Conservation (phyloP, 2,113 vertebrate species). For the Talpa occidentalis region DNA sequence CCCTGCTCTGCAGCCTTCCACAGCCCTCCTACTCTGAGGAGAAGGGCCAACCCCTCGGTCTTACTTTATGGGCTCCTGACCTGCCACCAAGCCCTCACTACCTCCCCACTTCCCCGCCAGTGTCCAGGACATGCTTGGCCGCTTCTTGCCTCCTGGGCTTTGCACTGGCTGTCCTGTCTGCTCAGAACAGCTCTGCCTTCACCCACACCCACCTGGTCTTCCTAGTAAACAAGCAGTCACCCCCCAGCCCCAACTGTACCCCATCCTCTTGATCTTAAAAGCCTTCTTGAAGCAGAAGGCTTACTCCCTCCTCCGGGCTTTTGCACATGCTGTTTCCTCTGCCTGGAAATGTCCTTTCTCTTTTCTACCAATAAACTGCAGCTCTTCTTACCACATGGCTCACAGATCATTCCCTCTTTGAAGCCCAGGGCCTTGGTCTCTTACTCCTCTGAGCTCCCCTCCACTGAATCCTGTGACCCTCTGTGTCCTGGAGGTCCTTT, state of each 20-base stretch:
- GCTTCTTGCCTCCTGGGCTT: not conserved
- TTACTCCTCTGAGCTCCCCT: not conserved
- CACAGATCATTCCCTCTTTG: not conserved
- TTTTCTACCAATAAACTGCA: not conserved
- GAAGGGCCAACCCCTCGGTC: not conserved
- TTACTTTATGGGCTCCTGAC: not conserved
- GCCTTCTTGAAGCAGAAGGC: not conserved
- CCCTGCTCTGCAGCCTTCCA: not conserved
- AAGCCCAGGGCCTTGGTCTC: not conserved
- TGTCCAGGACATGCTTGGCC: not conserved
- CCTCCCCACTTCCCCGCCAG: accelerated
- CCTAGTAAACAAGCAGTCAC: not conserved
- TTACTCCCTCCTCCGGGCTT: not conserved
- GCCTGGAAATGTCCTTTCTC: not conserved
- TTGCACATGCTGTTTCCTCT: no score
- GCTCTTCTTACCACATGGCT: not conserved
- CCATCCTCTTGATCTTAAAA: not conserved
- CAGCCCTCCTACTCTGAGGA: not conserved
- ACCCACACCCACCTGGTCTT: not conserved
- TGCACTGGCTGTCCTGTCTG: not conserved
- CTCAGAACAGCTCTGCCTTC: not conserved
- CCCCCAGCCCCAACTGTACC: not conserved
- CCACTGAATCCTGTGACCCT: not conserved
- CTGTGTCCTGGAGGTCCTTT: not conserved
- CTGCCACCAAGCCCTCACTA: accelerated